These are phyloP conservation scores for Nesidiocoris tenuis DNA, from an alignment of 2,888 invertebrate species.

Conservation along the genomic window DNA sequence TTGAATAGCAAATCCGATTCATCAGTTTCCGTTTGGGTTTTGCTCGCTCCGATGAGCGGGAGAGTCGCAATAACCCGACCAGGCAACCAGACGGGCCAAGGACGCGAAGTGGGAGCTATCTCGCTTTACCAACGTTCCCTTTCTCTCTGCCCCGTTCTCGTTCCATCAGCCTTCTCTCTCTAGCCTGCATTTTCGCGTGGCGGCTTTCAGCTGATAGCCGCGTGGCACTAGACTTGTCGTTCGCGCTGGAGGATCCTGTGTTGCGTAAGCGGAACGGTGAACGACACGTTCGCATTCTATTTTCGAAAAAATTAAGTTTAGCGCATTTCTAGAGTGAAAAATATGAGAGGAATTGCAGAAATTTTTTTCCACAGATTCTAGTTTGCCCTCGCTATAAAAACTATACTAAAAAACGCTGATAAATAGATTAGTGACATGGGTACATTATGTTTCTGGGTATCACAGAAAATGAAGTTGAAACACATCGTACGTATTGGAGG, in stretches of 20 bases:
- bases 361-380: no score
- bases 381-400: no score
- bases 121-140: not conserved
- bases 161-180: not conserved
- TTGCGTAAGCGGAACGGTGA: not conserved
- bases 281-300: not conserved
- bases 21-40: not conserved
- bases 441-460: no score
- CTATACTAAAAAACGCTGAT: no score
- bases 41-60: not conserved
- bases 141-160: not conserved
- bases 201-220: constrained; percentile 18
- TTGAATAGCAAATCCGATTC: no score
- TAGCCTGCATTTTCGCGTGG: not conserved
- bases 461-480: no score
- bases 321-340: not conserved
- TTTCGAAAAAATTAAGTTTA: not conserved
- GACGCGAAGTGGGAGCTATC: not conserved
- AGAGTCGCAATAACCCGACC: constrained; percentile 15
- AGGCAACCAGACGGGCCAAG: constrained; percentile 15
- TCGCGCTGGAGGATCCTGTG: not conserved
- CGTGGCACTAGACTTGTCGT: constrained; percentile 24
- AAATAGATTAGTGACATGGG: no score
- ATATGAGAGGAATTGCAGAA: no score
- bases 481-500: no score